Percentiles rank a stretch among this genome's conserved stretches.
phyloP scores from a whole-genome alignment of 2,113 vertebrate species.

The Reinhardtius hippoglossoides region DNA sequence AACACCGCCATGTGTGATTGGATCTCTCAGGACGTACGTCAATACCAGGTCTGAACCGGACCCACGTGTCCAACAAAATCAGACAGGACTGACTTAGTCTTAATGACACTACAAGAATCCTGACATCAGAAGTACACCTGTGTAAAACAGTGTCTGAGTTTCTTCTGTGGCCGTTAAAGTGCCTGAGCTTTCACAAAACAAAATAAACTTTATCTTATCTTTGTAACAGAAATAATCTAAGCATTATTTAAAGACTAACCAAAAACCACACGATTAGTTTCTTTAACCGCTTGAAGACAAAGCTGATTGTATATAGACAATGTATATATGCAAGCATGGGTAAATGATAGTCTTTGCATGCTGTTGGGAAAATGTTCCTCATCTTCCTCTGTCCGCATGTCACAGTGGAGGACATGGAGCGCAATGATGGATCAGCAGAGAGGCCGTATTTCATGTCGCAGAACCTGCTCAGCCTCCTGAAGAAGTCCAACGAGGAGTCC shows the following conservation, averaged over 20 bases:
- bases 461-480: slow-evolving; percentile 85
- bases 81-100: not conserved
- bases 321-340: not conserved
- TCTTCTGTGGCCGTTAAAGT: not conserved
- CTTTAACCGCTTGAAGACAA: not conserved
- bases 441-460: slow-evolving; percentile 93
- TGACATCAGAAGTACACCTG: not conserved
- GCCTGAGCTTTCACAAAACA: not conserved
- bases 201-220: not conserved
- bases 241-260: not conserved
- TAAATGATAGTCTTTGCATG: not conserved
- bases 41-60: too few relatives aligned
- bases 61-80: not conserved
- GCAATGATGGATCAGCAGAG: slow-evolving; percentile 89
- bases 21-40: too few relatives aligned
- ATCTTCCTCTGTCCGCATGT: slow-evolving; percentile 61
- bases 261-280: not conserved
- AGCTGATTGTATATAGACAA: not conserved
- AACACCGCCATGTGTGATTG: too few relatives aligned
- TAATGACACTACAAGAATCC: too few relatives aligned
- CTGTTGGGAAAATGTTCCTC: slow-evolving; percentile 21
- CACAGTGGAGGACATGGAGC: slow-evolving; percentile 95
- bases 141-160: not conserved
- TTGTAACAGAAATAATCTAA: not conserved
- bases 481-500: slow-evolving; percentile 83